These are phyloP conservation scores for Drosophila antonietae DNA, from an alignment of 2,888 invertebrate species.

Conservation along the genomic window DNA sequence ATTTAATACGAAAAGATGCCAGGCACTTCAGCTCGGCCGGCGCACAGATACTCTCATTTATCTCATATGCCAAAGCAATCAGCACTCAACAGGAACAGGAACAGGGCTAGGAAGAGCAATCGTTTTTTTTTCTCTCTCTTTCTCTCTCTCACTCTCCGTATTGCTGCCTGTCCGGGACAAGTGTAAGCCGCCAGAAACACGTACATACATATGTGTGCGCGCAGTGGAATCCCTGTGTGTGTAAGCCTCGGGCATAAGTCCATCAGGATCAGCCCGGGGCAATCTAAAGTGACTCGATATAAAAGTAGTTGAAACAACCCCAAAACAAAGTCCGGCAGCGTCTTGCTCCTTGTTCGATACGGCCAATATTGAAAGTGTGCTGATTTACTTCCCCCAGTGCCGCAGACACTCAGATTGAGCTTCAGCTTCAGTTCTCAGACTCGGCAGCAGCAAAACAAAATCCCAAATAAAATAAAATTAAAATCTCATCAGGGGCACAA, in stretches of 20 bases:
- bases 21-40: conserved; percentile 13
- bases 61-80: conserved; percentile 75
- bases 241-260: conserved; percentile 61
- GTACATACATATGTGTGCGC: conserved; percentile 27
- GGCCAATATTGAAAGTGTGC: conserved; percentile 64
- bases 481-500: conserved; percentile 79
- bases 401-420: conserved; percentile 23
- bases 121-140: conserved; percentile 36
- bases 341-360: conserved; percentile 54
- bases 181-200: conserved; percentile 69
- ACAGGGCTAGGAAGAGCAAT: conserved; percentile 48
- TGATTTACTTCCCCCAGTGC: conserved; percentile 79
- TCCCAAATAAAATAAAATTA: conserved; percentile 74
- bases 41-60: conserved; percentile 66
- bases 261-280: conserved; percentile 67
- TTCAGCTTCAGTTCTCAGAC: conserved; percentile 16
- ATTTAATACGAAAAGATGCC: conserved; percentile 81
- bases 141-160: not conserved
- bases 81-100: conserved; percentile 49
- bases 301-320: conserved; percentile 44
- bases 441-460: conserved; percentile 49
- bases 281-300: conserved; percentile 61
- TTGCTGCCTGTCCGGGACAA: conserved; percentile 59
- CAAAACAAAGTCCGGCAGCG: conserved; percentile 42
- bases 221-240: conserved; percentile 9